Evolutionary conservation across 2,888 invertebrate species (phyloP), one percentile per base, ranked within the genome.

Genomic region (Hydrotaea diabolus): DNA sequence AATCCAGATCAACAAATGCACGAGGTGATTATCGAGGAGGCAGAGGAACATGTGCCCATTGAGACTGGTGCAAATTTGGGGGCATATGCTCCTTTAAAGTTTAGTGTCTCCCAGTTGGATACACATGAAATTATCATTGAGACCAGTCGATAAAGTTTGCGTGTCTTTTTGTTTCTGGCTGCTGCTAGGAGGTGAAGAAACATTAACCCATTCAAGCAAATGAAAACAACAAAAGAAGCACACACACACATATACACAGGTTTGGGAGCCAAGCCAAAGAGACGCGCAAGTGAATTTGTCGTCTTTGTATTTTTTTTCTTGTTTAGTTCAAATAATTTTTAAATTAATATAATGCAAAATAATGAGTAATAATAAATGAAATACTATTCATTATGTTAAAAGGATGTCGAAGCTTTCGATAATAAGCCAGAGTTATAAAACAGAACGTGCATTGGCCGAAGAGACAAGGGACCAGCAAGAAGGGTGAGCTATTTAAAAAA

Each of bases 111-210:
- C 62, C 90, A 91, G 86, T 87, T 87, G 80, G 91, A 91, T 85
- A 90, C 91, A 75, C 91, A 91, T 82, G 90, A 91, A 86, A 91
- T 91, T 83, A 90, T 91, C 17, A 91, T 91, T 88, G 91, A 91
- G 87, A 91, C 90, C 86, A 91, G 90, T 80, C 91, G 91, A 87
- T 91, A 89, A 87, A 85, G 74, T 64, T 11, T 57, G 39, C 36
- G 64, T 31, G 26, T 59, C 57, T 13, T 55, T 26, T 49, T 59
- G 23, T 55, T 11, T 39, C 13, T 39, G 11, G 1, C 9, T 39
- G 39, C 7, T 39, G 39, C n/a, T 11, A 39, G 7, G 9, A 39
- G 21, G 31, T 43, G 31, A n/a, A 31, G 62, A 49, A n/a, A 19
- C 57, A 59, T 59, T 49, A 66, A 43, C 39, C 11, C 69, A 21